A percentile compares a stretch with the other conserved stretches of the same genome.
These are phyloP conservation scores for Cetonia aurata DNA, from an alignment of 2,888 invertebrate species.

Conservation along the genomic window DNA sequence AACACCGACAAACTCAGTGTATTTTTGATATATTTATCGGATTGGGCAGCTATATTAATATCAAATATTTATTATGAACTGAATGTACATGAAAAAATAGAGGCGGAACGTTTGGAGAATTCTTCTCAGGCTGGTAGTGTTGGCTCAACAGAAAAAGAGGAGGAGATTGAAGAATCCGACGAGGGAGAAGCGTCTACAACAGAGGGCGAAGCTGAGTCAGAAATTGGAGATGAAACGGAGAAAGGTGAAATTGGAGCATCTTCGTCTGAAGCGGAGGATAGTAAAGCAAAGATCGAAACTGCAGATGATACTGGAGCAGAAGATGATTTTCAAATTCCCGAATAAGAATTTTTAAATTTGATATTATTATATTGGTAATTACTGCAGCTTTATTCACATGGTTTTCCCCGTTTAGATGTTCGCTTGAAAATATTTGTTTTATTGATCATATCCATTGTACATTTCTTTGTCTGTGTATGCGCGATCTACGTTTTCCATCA, in stretches of 20 bases:
- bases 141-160: constrained; percentile 23
- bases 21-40: constrained; percentile 60
- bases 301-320: constrained; percentile 26
- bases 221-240: not conserved
- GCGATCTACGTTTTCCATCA: no score
- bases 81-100: constrained; percentile 60
- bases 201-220: constrained; percentile 4
- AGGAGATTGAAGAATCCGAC: constrained; percentile 32
- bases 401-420: no score
- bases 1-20: constrained; percentile 52
- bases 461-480: no score
- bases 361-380: no score
- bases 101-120: constrained; percentile 53
- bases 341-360: not conserved
- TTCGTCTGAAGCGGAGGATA: not conserved
- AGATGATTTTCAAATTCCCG: constrained; percentile 2
- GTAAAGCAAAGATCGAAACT: not conserved
- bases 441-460: no score
- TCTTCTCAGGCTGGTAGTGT: constrained; percentile 29
- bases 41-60: constrained; percentile 63
- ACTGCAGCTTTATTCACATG: no score
- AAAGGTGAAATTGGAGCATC: not conserved
- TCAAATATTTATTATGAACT: constrained; percentile 62
- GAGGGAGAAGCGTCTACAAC: not conserved
- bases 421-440: no score